Base-by-base conservation (phyloP, 2,797 vertebrate species). In the Coregonus sp. region DNA sequence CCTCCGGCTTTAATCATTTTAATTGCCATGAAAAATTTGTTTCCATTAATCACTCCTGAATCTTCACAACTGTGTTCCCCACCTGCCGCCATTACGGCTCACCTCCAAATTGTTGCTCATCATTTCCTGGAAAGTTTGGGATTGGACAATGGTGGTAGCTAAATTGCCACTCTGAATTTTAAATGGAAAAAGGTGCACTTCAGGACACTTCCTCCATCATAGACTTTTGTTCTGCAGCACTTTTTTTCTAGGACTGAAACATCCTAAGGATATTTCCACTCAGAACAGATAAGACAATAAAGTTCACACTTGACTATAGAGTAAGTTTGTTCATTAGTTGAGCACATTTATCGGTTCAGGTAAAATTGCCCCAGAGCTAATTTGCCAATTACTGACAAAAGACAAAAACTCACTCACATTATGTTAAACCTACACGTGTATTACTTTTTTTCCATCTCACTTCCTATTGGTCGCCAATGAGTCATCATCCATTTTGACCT, bases 21-120 rank as follows among this genome's bases (percentile, higher is more conserved):
- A 94, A 94, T 94, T 94, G 91, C 85, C 82, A 86, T 90, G 83
- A 93, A 93, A 93, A 92, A 91, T 92, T 91, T 86, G 85, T 91
- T 92, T 93, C 89, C 84, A 89, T 92, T 92, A 94, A 94, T 94
- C 90, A 93, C 90, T 86, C 78, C 83, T 89, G 80, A 89, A 93
- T 93, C 91, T 89, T 84, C 75, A 77, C 75, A 79, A 81, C 81
- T 84, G 81, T 47, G 83, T 72, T 73, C 72, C 52, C 52, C 5
- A 16, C 52, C 52, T 18, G 5, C 9, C 25, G 72, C 82, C 79
- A 80, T 79, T 85, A 67, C 52, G 70, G 66, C 78, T 86, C 47
- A 75, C 66, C 75, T 86, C 74, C 77, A 78, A 89, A 90, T 75
- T 82, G 84, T 76, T 82, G 82, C 78, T 84, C 52, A 25, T 83